These are phyloP conservation scores for Macrostomum lignano DNA, from an alignment of 1,140 invertebrate species.

Conservation along the genomic window DNA sequence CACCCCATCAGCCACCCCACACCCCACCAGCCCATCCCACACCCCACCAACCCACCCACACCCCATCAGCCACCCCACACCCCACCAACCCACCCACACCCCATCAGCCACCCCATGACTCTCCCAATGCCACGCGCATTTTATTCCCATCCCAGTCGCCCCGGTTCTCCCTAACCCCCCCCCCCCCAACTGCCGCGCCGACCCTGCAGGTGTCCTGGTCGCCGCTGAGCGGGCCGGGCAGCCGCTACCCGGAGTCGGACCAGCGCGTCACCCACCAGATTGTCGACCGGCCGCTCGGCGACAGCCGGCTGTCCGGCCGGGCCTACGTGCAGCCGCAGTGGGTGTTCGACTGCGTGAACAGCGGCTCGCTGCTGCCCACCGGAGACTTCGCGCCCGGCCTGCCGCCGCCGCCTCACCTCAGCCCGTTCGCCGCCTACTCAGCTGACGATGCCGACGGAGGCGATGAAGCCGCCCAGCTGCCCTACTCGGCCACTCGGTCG, in stretches of 20 bases:
- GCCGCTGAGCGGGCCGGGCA: conserved; percentile 43
- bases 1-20: too few relatives aligned
- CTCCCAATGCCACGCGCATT: not conserved
- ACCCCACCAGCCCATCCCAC: too few relatives aligned
- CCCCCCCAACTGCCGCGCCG: not conserved
- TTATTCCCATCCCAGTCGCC: not conserved
- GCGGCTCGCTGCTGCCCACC: conserved; percentile 48
- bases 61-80: too few relatives aligned
- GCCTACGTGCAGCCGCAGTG: conserved; percentile 98
- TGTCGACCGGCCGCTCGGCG: conserved; percentile 59
- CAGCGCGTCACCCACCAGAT: conserved; percentile 86
- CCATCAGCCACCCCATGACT: not conserved
- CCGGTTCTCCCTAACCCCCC: not conserved
- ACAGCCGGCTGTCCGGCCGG: conserved; percentile 33
- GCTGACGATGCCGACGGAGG: too few relatives aligned
- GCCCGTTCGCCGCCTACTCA: conserved; percentile 49
- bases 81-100: too few relatives aligned
- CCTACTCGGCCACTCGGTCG: too few relatives aligned
- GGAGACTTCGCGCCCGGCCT: conserved; percentile 73
- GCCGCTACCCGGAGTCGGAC: conserved; percentile 60
- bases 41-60: too few relatives aligned
- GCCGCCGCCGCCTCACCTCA: conserved; percentile 69
- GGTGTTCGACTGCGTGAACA: conserved; percentile 86
- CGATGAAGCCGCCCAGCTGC: too few relatives aligned
- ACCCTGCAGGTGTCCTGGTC: conserved; percentile 92